Percentiles rank a stretch among this genome's conserved stretches.
These are phyloP conservation scores for Augochlora pura DNA, from an alignment of 1,140 invertebrate genomes.

Conservation along the genomic window DNA sequence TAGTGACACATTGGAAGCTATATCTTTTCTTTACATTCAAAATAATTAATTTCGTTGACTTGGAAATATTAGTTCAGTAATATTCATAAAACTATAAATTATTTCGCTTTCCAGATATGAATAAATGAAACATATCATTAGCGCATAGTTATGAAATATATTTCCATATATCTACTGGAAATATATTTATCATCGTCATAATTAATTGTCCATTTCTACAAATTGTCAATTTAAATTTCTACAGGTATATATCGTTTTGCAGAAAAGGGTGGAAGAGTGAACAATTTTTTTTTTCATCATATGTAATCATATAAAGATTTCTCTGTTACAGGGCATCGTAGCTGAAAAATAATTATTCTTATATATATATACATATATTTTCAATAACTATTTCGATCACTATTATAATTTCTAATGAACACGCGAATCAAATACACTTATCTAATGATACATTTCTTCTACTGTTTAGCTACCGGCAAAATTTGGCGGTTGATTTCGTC, in stretches of 20 bases:
- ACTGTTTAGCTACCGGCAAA: constrained; percentile 95
- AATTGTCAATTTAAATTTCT: neutral
- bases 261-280: constrained; percentile 3
- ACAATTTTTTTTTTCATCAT: constrained; percentile 30
- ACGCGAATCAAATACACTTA: constrained; percentile 23
- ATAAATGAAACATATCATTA: neutral
- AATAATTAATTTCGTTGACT: neutral
- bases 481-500: constrained; percentile 92
- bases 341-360: constrained; percentile 59
- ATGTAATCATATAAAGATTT: constrained; percentile 68
- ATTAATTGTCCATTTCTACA: neutral
- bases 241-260: neutral
- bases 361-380: constrained; percentile 30
- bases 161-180: constrained; percentile 8
- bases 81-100: neutral
- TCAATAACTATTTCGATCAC: constrained; percentile 52
- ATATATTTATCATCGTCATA: constrained; percentile 5
- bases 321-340: constrained; percentile 77
- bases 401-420: constrained; percentile 36
- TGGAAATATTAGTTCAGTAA: neutral
- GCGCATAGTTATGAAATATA: constrained; percentile 15
- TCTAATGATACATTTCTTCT: constrained; percentile 79
- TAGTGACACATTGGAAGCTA: too few relatives aligned
- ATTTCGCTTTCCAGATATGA: neutral
- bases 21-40: neutral